Conservation (phyloP, 2,797 vertebrate genomes). For the Rallus crepitans region DNA sequence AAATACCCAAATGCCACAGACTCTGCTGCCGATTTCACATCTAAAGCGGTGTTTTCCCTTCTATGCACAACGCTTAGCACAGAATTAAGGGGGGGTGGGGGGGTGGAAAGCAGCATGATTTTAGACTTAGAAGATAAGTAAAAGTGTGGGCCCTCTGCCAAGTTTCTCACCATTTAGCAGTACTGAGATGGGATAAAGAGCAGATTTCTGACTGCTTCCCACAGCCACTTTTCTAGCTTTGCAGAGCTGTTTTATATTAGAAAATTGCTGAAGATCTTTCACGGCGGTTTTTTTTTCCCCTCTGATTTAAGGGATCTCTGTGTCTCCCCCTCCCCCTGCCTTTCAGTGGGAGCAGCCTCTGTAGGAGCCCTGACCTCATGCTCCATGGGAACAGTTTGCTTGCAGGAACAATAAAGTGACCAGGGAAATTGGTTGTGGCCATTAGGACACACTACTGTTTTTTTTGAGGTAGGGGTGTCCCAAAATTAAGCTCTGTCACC, state of each 20-base stretch:
- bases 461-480: neutral
- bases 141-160: slow-evolving; percentile 66
- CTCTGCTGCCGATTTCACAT: slow-evolving; percentile 19
- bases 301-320: neutral
- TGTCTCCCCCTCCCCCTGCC: neutral
- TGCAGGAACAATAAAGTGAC: neutral
- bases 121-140: slow-evolving; percentile 63
- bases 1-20: slow-evolving; percentile 20
- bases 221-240: slow-evolving; percentile 44
- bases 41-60: slow-evolving; percentile 65
- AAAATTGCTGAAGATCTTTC: slow-evolving; percentile 41
- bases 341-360: neutral
- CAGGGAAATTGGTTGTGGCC: neutral
- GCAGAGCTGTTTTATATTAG: slow-evolving; percentile 40
- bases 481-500: neutral
- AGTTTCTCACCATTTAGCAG: slow-evolving; percentile 67
- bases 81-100: slow-evolving; percentile 4
- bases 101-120: slow-evolving; percentile 21
- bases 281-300: neutral
- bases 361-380: neutral
- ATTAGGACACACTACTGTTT: neutral
- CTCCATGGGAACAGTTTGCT: neutral
- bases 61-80: slow-evolving; percentile 3
- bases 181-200: slow-evolving; percentile 63
- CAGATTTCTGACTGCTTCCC: slow-evolving; percentile 70